Evolutionary conservation across 1,140 invertebrate species (phyloP).

Genomic region (Stegodyphus mimosarum): DNA sequence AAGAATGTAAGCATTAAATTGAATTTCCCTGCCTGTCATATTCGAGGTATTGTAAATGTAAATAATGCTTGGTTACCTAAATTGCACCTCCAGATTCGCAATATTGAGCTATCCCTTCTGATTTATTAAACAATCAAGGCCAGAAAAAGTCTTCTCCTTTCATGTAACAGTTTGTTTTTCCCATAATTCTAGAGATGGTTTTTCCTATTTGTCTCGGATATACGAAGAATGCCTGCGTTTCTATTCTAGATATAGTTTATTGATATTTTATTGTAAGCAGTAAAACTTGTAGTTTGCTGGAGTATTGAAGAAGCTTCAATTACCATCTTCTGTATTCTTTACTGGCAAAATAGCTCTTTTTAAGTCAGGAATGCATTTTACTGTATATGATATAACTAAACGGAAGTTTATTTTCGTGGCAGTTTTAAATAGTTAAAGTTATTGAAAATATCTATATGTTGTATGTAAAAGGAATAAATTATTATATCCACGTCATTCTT

Average conservation of each 20-base stretch:
- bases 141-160: neutral
- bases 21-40: constrained; percentile 54
- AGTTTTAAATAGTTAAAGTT: no score
- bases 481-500: no score
- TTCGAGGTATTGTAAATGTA: constrained; percentile 40
- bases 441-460: no score
- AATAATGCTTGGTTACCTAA: constrained; percentile 44
- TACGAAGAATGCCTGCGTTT: neutral
- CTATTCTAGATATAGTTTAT: constrained; percentile 6
- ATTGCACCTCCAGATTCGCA: constrained; percentile 34
- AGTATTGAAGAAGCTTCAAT: no score
- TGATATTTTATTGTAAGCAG: constrained; percentile 21
- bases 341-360: no score
- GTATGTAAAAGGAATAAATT: no score
- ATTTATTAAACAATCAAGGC: constrained; percentile 48
- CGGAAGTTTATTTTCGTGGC: no score
- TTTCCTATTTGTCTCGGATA: neutral
- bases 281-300: no score
- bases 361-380: no score
- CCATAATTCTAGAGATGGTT: neutral
- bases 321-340: no score
- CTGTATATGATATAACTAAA: no score
- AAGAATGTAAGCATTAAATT: constrained; percentile 37
- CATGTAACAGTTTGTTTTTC: constrained; percentile 31
- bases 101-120: constrained; percentile 35